Evolutionary conservation across 2,113 vertebrate genomes (phyloP).

Genomic region (Phasianus colchicus): DNA sequence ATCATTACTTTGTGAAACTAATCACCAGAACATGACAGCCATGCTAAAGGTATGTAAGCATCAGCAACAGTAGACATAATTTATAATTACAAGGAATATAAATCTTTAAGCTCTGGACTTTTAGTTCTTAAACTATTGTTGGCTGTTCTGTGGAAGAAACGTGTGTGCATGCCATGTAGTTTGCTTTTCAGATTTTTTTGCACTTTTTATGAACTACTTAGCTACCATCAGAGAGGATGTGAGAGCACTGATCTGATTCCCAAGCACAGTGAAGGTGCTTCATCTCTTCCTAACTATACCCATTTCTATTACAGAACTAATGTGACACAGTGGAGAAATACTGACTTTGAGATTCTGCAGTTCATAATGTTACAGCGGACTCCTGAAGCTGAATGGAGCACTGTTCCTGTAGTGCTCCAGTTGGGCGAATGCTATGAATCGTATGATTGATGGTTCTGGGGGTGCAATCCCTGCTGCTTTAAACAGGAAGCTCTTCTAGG

Average conservation of each 20-base stretch:
- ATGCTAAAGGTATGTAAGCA: neutral
- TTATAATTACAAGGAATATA: neutral
- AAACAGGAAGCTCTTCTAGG: slow-evolving; percentile 63
- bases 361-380: neutral
- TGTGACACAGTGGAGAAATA: neutral
- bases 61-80: neutral
- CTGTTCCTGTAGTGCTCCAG: neutral
- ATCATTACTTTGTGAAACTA: neutral
- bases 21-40: neutral
- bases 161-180: neutral
- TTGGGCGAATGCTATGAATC: neutral
- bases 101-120: neutral
- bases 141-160: neutral
- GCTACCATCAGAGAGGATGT: neutral
- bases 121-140: neutral
- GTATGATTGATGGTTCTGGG: slow-evolving; percentile 1
- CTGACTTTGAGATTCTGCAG: neutral
- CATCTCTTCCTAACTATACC: neutral
- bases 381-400: neutral
- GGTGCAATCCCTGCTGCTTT: slow-evolving; percentile 30
- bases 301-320: neutral
- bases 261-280: neutral
- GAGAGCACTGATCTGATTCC: neutral
- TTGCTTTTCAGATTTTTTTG: neutral
- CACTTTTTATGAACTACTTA: neutral